Conservation (phyloP, 2,888 invertebrate genomes). For the Sminthurides aquaticus region DNA sequence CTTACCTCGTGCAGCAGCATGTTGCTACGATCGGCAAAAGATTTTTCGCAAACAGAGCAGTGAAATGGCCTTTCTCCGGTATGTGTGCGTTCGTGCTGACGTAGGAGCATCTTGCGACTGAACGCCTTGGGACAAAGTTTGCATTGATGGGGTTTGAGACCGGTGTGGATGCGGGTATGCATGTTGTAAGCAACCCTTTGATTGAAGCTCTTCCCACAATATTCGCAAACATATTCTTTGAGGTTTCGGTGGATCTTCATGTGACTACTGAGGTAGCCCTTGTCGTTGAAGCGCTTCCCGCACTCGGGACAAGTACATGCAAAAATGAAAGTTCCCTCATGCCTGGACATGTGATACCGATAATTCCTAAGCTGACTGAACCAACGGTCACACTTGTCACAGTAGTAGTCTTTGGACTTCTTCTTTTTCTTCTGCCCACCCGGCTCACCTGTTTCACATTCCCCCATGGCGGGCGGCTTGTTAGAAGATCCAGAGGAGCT, state of each 20-base stretch:
- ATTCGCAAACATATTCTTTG: constrained; percentile 51
- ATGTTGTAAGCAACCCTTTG: constrained; percentile 80
- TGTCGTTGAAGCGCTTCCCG: constrained; percentile 75
- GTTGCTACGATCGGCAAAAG: constrained; percentile 61
- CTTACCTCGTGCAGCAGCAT: constrained; percentile 62
- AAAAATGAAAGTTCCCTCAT: constrained; percentile 71
- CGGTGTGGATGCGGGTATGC: constrained; percentile 55
- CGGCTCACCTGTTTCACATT: constrained; percentile 44
- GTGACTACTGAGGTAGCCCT: constrained; percentile 69
- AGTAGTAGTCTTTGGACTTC: constrained; percentile 57
- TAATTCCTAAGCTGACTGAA: constrained; percentile 77
- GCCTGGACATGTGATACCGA: constrained; percentile 72
- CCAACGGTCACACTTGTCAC: constrained; percentile 68
- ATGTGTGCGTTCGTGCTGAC: constrained; percentile 74
- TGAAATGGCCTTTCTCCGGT: constrained; percentile 48
- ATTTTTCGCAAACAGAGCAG: constrained; percentile 35
- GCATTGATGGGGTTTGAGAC: constrained; percentile 35
- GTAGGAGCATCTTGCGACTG: constrained; percentile 73
- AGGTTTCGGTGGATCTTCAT: constrained; percentile 76
- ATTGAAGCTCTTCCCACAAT: constrained; percentile 76
- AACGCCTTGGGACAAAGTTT: constrained; percentile 32
- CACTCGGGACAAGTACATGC: constrained; percentile 67
- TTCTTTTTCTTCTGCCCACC: constrained; percentile 49
- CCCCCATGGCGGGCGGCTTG: neutral
- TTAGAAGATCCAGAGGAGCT: neutral